Percentiles rank a stretch among this genome's conserved stretches.
phyloP scores from a whole-genome alignment of 2,888 invertebrate genomes.

The Mythimna impura region DNA sequence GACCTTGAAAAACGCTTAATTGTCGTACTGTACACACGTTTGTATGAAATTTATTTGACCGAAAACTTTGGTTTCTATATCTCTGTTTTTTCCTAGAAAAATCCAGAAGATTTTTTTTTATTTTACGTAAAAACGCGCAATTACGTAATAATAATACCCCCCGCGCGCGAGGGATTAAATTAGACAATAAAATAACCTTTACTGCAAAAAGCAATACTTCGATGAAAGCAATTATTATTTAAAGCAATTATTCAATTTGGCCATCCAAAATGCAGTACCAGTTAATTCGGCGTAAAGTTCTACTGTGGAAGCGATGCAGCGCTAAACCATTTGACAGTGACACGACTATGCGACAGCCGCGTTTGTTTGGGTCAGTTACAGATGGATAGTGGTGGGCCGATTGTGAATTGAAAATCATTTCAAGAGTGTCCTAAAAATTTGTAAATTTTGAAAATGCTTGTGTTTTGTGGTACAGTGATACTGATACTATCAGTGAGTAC shows the following conservation, averaged over 20 bases:
- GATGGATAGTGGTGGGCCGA: slow-evolving; percentile 6
- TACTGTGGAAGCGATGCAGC: slow-evolving; percentile 4
- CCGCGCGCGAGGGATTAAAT: too few species aligned
- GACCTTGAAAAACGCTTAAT: too few species aligned
- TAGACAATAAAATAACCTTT: too few species aligned
- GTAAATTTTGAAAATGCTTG: neutral
- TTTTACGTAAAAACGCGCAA: too few species aligned
- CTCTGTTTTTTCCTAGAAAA: too few species aligned
- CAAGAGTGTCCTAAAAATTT: neutral
- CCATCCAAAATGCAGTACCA: neutral
- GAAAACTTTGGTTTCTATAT: too few species aligned
- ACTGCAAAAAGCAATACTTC: neutral
- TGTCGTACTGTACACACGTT: too few species aligned
- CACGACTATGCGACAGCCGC: slow-evolving; percentile 11
- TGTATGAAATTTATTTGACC: too few species aligned
- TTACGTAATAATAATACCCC: too few species aligned
- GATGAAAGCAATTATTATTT: neutral
- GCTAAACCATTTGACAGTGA: slow-evolving; percentile 23
- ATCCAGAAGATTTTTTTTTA: too few species aligned
- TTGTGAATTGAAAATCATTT: slow-evolving; percentile 39
- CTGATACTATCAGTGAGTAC: too few species aligned
- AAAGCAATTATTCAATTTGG: neutral
- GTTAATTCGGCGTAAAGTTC: slow-evolving; percentile 8
- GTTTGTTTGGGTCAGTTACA: slow-evolving; percentile 29
- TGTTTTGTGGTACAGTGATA: neutral